phyloP scores from a whole-genome alignment of 2,797 vertebrate species.

The Danio jaintianensis region DNA sequence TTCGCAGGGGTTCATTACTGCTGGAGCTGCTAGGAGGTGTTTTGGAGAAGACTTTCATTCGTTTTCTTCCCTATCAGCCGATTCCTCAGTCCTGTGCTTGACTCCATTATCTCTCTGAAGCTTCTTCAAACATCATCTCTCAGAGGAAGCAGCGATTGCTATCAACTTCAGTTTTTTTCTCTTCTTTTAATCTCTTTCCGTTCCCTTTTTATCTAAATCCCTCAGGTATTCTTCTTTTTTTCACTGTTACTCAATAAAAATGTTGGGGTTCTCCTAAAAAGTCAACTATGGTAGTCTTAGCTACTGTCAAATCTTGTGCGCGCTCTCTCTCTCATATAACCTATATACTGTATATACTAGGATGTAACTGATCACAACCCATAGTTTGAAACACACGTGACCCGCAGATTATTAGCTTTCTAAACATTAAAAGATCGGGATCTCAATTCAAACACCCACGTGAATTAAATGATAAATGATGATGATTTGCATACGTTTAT shows the following conservation, averaged over 20 bases:
- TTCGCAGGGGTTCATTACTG: conserved; percentile 48
- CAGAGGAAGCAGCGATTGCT: background rate
- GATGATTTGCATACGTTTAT: too few relatives aligned
- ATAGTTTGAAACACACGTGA: too few relatives aligned
- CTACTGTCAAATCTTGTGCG: background rate
- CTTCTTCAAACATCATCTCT: conserved; percentile 7
- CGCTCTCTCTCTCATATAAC: too few relatives aligned
- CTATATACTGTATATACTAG: too few relatives aligned
- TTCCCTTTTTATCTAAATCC: background rate
- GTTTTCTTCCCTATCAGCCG: conserved; percentile 14
- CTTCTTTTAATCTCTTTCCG: background rate
- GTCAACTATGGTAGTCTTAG: background rate
- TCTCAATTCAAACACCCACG: too few relatives aligned
- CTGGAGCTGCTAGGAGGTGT: conserved; percentile 42
- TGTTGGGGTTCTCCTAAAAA: background rate
- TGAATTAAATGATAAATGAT: too few relatives aligned
- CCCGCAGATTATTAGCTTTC: too few relatives aligned
- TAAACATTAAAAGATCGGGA: too few relatives aligned
- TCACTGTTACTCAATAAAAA: background rate
- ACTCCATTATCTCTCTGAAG: conserved; percentile 35
- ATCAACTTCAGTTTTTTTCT: background rate
- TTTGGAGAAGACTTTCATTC: conserved; percentile 43
- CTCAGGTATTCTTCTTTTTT: background rate
- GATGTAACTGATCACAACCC: too few relatives aligned
- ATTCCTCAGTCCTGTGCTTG: conserved; percentile 24